Base-by-base conservation (phyloP, 2,113 vertebrate genomes). In the Heptranchias perlo region DNA sequence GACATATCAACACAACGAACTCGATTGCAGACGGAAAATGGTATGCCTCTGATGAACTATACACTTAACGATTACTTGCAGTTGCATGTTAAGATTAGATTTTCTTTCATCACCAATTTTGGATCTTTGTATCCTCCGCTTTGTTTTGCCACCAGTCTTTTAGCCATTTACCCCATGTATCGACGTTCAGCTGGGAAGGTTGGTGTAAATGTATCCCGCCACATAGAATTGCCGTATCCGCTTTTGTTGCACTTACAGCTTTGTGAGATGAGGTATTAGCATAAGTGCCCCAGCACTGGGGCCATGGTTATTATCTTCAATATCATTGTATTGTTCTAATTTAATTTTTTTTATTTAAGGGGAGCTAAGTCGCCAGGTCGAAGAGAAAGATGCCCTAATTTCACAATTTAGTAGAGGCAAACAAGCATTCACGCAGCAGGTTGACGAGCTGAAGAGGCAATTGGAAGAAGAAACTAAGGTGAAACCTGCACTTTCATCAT, bases 1-100 rank as follows among this genome's bases (percentile, higher is more conserved):
- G 99, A 99, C 61, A 92, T 98, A 0, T 97, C 96, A 5, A 84
- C 96, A 3, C 98, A 99, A 82, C 98, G 97, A 97, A 98, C 98
- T 4, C 98, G 98, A 31, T 97, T 99, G 69, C 98, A 98, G 96
- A 99, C 98, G 2, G 98, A 99, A 96, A 97, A 98, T 0, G 98
- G 98, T 98, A 96, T 44, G 86, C 11, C 49, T 10, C 49, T 11
- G 0, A 10, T 52, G 11, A 89, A 54, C 47, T 84, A 16, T 84
- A 21, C 39, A 3, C 39, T 87, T 52, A 28, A 7, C 44, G 39
- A 7, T 44, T 39, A 21, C 78, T 47, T 82, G 39, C 13, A 13
- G 7, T 13, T 47, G 14, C 25, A 69, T 14, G 4, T 49, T 28
- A 67, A 69, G n/a, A 14, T n/a, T 95, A n/a, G 10, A 18, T 28